Percentiles rank a stretch among this genome's conserved stretches.
Conservation (phyloP, 2,888 invertebrate genomes). For the Pandemis cinnamomeana region DNA sequence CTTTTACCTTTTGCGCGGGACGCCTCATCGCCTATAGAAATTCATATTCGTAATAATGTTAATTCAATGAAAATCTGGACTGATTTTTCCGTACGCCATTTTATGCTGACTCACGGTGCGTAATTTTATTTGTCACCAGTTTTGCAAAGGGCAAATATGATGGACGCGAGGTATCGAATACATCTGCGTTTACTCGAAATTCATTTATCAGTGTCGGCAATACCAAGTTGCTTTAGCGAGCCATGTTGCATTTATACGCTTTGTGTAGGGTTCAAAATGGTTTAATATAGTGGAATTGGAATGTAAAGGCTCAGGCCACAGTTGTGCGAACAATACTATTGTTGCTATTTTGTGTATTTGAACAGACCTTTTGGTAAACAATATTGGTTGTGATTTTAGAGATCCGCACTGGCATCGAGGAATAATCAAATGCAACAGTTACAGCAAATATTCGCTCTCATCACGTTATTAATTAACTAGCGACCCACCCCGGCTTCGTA, state of each 20-base stretch:
- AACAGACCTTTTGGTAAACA: conserved; percentile 39
- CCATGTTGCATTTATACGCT: background rate
- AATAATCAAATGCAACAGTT: background rate
- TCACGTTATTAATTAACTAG: too few relatives aligned
- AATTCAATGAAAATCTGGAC: conserved; percentile 20
- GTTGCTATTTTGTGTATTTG: conserved; percentile 41
- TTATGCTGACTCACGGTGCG: background rate
- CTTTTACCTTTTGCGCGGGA: too few relatives aligned
- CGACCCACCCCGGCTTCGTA: too few relatives aligned
- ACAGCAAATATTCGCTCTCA: too few relatives aligned
- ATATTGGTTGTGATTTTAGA: conserved; percentile 33
- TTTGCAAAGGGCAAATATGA: conserved; percentile 35
- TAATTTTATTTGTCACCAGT: conserved; percentile 17
- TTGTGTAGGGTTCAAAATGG: background rate
- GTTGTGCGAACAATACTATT: conserved; percentile 37
- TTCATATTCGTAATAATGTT: background rate
- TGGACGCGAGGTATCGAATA: conserved; percentile 27
- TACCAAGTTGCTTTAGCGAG: background rate
- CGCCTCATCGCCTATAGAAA: background rate
- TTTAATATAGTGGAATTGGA: background rate
- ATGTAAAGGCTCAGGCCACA: background rate
- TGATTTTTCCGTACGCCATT: conserved; percentile 6
- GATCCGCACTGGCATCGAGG: conserved; percentile 1
- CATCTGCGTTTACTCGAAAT: conserved; percentile 39
- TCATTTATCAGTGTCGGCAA: conserved; percentile 38